Evolutionary conservation across 1,140 invertebrate genomes (phyloP).

Genomic region (Tribolium madens): DNA sequence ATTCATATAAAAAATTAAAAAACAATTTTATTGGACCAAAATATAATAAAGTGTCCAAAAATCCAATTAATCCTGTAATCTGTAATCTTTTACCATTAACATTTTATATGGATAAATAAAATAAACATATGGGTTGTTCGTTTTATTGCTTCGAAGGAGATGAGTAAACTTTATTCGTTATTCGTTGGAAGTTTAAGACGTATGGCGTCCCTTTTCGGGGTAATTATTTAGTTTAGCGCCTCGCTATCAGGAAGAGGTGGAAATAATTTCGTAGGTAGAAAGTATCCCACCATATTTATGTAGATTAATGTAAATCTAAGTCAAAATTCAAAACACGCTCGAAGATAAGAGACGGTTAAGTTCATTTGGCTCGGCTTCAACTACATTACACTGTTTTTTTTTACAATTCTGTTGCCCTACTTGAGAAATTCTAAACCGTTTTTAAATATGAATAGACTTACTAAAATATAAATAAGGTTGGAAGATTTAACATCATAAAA

Average conservation of each 20-base stretch:
- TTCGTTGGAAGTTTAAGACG: neutral
- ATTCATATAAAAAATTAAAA: no score
- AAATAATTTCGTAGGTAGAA: constrained; percentile 34
- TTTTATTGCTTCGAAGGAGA: neutral
- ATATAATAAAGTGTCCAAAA: no score
- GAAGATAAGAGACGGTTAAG: constrained; percentile 44
- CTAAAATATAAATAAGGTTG: constrained; percentile 37
- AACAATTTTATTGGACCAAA: no score
- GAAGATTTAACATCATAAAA: constrained; percentile 21
- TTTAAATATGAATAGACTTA: constrained; percentile 44
- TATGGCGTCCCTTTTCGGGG: neutral
- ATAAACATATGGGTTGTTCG: no score
- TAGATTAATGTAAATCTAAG: constrained; percentile 43
- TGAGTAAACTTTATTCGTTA: neutral
- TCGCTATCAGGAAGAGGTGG: constrained; percentile 7
- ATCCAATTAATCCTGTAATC: no score
- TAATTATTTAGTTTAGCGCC: constrained; percentile 33
- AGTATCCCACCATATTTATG: constrained; percentile 42
- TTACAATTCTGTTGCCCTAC: constrained; percentile 17
- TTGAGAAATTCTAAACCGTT: constrained; percentile 42
- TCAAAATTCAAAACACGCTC: constrained; percentile 43
- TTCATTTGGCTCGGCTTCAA: constrained; percentile 41
- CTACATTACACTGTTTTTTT: constrained; percentile 41
- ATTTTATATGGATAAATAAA: no score
- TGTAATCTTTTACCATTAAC: no score